Conservation (phyloP, 2,888 invertebrate genomes). For the Trichopria drosophilae region DNA sequence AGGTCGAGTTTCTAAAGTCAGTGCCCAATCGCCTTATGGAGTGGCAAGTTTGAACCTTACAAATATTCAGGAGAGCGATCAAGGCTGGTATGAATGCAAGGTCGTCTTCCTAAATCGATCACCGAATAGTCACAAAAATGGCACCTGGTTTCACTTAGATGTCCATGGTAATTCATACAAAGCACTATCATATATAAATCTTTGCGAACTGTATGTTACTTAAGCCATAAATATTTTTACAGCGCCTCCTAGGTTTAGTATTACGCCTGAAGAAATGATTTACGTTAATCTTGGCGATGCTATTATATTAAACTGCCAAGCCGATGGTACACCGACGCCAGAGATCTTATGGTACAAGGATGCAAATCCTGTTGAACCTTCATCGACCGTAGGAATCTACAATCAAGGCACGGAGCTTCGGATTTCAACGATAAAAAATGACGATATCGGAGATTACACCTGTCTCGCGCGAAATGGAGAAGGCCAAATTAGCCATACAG, state of each 20-base stretch:
- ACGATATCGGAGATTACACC: slow-evolving; percentile 95
- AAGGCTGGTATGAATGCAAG: slow-evolving; percentile 96
- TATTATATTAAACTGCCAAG: slow-evolving; percentile 94
- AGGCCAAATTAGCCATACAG: slow-evolving; percentile 94
- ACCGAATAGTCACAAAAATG: slow-evolving; percentile 89
- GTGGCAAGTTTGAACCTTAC: slow-evolving; percentile 94
- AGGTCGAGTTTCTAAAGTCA: slow-evolving; percentile 86
- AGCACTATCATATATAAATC: too few relatives aligned
- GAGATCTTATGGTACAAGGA: slow-evolving; percentile 96
- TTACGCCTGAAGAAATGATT: slow-evolving; percentile 93
- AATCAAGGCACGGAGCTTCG: slow-evolving; percentile 93
- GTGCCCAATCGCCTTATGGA: slow-evolving; percentile 84
- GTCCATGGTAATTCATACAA: slow-evolving; percentile 89
- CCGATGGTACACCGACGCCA: slow-evolving; percentile 93
- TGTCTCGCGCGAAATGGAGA: slow-evolving; percentile 95
- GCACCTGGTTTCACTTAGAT: slow-evolving; percentile 97
- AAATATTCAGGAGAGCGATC: slow-evolving; percentile 89
- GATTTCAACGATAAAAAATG: slow-evolving; percentile 88
- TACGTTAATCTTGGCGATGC: slow-evolving; percentile 96
- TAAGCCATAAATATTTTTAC: slow-evolving; percentile 27
- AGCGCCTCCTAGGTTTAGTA: slow-evolving; percentile 93
- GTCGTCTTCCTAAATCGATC: slow-evolving; percentile 95
- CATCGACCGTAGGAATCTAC: slow-evolving; percentile 85
- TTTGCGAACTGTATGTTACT: neutral
- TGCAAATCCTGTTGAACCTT: slow-evolving; percentile 86